Conservation (phyloP, 2,113 vertebrate species). For the Barnardius zonarius region DNA sequence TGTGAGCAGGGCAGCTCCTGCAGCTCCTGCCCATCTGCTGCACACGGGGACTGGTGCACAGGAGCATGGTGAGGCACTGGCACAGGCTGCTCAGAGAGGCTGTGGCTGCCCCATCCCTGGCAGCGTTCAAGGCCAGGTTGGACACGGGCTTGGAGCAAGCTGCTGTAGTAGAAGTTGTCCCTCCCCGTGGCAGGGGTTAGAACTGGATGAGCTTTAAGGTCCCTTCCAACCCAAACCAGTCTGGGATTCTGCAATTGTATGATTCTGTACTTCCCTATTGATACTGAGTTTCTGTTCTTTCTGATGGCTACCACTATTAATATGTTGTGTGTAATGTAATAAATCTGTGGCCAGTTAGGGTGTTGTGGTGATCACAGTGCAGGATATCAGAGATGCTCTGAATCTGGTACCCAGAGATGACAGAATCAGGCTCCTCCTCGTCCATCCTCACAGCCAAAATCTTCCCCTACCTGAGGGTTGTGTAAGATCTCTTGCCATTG, state of each 20-base stretch:
- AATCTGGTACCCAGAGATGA: background rate
- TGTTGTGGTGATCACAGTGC: background rate
- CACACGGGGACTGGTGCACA: rapidly evolving
- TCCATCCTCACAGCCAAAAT: background rate
- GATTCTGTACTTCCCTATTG: rapidly evolving
- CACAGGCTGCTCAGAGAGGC: background rate
- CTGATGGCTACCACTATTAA: background rate
- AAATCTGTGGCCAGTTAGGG: background rate
- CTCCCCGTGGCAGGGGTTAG: background rate
- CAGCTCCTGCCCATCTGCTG: background rate
- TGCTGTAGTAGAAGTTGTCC: background rate
- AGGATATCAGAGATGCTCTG: background rate
- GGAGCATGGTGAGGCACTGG: background rate
- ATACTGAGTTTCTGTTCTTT: background rate
- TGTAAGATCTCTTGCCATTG: background rate
- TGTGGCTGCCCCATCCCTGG: background rate
- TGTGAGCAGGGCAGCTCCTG: background rate
- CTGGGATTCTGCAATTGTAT: background rate
- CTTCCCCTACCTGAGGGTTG: background rate
- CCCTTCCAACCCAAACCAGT: background rate
- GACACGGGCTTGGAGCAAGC: background rate
- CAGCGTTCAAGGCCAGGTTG: background rate
- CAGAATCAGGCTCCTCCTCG: background rate
- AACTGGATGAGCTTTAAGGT: background rate
- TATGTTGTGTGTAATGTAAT: background rate